Conservation (phyloP, 2,113 vertebrate species). For the Paratilapia polleni region DNA sequence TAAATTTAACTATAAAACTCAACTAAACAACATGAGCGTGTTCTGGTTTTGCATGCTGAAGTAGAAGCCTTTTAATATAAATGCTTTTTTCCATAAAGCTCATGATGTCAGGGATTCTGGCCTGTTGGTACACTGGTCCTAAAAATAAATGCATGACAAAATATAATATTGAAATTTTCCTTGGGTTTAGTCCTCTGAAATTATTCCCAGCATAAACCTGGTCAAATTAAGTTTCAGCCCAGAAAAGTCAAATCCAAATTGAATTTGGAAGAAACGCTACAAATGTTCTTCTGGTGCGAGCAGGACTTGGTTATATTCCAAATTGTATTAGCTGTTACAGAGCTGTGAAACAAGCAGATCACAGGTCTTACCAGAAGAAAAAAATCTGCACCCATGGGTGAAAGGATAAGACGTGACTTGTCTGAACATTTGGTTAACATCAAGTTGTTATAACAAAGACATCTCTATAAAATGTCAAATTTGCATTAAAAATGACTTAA, state of each 20-base stretch:
- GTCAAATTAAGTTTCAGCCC: conserved; percentile 24
- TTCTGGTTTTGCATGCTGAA: not conserved
- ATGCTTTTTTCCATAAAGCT: not conserved
- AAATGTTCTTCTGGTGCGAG: not conserved
- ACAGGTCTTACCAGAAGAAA: conserved; percentile 34
- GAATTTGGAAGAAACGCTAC: conserved; percentile 29
- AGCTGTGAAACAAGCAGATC: conserved; percentile 36
- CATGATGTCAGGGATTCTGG: not conserved
- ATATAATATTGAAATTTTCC: conserved; percentile 11
- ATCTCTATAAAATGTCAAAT: not conserved
- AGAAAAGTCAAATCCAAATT: conserved; percentile 45
- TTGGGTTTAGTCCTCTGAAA: not conserved
- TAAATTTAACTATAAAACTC: not conserved
- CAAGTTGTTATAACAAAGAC: not conserved
- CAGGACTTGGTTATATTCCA: not conserved
- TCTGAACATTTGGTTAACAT: not conserved
- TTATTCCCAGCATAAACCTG: not conserved
- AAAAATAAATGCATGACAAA: not conserved
- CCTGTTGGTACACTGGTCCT: not conserved
- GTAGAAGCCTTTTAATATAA: not conserved
- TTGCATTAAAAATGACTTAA: not conserved
- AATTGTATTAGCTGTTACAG: conserved; percentile 7
- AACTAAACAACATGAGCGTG: not conserved
- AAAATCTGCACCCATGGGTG: conserved; percentile 50
- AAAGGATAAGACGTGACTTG: conserved; percentile 51